Percentiles rank a stretch among this genome's conserved stretches.
Evolutionary conservation across 2,888 invertebrate species (phyloP).

Genomic region (Malacosoma neustria): DNA sequence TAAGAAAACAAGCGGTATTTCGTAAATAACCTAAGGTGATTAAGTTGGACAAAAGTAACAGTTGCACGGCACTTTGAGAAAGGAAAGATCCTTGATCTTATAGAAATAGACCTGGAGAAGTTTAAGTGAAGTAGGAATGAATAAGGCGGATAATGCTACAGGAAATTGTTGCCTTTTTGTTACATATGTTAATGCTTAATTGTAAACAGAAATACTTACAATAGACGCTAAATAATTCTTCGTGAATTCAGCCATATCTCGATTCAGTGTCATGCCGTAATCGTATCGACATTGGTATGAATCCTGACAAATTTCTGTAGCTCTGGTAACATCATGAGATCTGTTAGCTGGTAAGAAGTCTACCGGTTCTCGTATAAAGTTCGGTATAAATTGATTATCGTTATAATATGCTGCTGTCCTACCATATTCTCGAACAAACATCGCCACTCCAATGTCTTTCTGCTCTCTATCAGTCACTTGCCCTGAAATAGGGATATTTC

Average conservation of each 20-base stretch:
- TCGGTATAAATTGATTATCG: slow-evolving; percentile 84
- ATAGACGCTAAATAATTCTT: slow-evolving; percentile 84
- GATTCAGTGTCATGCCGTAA: slow-evolving; percentile 87
- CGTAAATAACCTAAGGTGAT: no score
- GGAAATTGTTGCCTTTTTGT: no score
- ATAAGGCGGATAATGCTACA: no score
- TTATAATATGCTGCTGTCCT: slow-evolving; percentile 87
- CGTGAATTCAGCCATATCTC: slow-evolving; percentile 90
- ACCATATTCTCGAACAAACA: slow-evolving; percentile 87
- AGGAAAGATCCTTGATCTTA: no score
- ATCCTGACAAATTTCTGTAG: slow-evolving; percentile 83
- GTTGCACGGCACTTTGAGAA: no score
- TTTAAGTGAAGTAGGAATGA: no score
- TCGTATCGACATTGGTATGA: slow-evolving; percentile 92
- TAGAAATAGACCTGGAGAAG: no score
- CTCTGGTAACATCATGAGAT: slow-evolving; percentile 76
- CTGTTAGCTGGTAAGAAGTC: slow-evolving; percentile 85
- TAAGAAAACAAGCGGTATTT: no score
- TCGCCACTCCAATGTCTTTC: slow-evolving; percentile 80
- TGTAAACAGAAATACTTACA: slow-evolving; percentile 52
- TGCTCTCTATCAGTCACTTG: slow-evolving; percentile 86
- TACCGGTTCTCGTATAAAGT: slow-evolving; percentile 79
- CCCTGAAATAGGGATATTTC: slow-evolving; percentile 75
- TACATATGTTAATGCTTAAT: no score
- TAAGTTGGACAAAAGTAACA: no score